Evolutionary conservation across 1,140 invertebrate species (phyloP).

Genomic region (Holcopasites calliopsidis): DNA sequence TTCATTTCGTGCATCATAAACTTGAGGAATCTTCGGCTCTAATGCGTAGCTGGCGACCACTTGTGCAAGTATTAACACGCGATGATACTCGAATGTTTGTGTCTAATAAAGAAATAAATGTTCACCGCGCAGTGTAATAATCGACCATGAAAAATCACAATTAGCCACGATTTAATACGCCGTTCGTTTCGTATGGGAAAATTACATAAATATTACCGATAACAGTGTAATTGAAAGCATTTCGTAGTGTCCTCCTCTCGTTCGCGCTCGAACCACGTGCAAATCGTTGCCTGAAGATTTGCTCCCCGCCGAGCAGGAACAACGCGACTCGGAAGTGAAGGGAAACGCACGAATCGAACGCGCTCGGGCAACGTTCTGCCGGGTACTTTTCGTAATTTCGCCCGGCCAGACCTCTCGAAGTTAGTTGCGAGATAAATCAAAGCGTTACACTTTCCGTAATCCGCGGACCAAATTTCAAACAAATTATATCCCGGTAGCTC

Average conservation of each 20-base stretch:
- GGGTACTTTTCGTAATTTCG: constrained; percentile 29
- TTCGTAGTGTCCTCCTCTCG: background rate
- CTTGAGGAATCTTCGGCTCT: background rate
- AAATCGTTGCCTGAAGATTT: background rate
- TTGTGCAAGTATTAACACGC: constrained; percentile 17
- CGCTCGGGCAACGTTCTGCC: constrained; percentile 14
- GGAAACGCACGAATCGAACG: constrained; percentile 35
- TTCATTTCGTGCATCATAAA: constrained; percentile 27
- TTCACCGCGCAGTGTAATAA: background rate
- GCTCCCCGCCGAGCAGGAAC: background rate
- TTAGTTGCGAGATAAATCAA: constrained; percentile 59
- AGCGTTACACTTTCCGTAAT: constrained; percentile 62
- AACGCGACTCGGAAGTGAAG: constrained; percentile 32
- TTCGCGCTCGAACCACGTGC: background rate
- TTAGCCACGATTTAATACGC: background rate
- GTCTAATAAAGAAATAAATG: background rate
- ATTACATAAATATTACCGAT: constrained; percentile 4
- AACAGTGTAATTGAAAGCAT: background rate
- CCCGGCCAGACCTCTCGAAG: constrained; percentile 54
- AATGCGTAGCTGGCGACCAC: background rate
- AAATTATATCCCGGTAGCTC: constrained; percentile 63
- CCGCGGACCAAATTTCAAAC: constrained; percentile 67
- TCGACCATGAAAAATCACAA: background rate
- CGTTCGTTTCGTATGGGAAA: background rate
- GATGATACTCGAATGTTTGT: constrained; percentile 6